A percentile compares a stretch with the other conserved stretches of the same genome.
phyloP scores from a whole-genome alignment of 2,113 vertebrate genomes.

The Solenodon paradoxus region DNA sequence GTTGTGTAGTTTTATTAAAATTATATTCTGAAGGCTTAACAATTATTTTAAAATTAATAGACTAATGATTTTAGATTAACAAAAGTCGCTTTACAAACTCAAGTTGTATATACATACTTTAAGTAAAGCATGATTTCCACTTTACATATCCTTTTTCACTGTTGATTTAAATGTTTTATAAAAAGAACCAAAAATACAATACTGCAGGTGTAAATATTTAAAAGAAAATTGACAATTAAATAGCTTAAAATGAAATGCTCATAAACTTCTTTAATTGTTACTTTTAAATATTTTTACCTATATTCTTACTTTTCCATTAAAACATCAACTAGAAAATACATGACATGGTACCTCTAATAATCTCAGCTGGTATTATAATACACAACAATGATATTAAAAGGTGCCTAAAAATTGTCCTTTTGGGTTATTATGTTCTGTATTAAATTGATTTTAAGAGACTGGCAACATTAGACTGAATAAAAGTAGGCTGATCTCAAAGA shows the following conservation, averaged over 20 bases:
- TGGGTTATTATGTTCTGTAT: background rate
- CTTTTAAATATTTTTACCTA: background rate
- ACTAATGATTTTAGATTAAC: background rate
- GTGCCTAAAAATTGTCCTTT: background rate
- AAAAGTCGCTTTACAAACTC: background rate
- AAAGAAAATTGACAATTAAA: background rate
- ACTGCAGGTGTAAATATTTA: background rate
- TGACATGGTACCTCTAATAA: background rate
- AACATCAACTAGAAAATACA: background rate
- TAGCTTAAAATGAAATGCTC: background rate
- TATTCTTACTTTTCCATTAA: background rate
- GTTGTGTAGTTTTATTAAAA: background rate
- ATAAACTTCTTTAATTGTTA: background rate
- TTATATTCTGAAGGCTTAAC: background rate
- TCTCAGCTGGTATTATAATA: background rate
- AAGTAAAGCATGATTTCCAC: background rate
- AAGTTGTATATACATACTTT: background rate
- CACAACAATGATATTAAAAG: background rate
- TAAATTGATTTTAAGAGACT: background rate
- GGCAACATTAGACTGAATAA: background rate
- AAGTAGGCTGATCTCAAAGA: background rate
- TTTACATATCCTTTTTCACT: background rate
- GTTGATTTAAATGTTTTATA: background rate
- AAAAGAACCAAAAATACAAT: background rate
- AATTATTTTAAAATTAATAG: constrained; percentile 24